A percentile compares a stretch with the other conserved stretches of the same genome.
Evolutionary conservation across 2,797 vertebrate species (phyloP).

Genomic region (Clarias platycephalus): DNA sequence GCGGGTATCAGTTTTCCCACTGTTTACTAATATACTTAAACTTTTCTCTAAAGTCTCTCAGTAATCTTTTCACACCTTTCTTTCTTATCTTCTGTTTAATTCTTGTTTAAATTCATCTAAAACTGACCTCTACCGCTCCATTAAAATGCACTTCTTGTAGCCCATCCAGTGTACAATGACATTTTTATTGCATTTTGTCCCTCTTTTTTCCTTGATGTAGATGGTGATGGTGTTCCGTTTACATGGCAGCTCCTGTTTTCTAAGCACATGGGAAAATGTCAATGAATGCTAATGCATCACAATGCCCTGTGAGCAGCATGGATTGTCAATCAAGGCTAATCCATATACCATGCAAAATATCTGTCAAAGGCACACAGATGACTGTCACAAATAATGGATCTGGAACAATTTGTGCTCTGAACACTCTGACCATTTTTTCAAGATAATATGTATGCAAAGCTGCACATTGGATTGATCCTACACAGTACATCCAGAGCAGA

Average conservation of each 20-base stretch:
- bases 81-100: conserved; percentile 41
- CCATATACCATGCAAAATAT: conserved; percentile 55
- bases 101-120: conserved; percentile 62
- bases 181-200: conserved; percentile 67
- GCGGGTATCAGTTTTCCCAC: background rate
- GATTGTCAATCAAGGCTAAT: conserved; percentile 67
- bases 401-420: conserved; percentile 24
- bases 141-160: conserved; percentile 71
- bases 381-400: conserved; percentile 36
- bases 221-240: conserved; percentile 65
- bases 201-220: conserved; percentile 64
- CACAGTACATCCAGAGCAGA: background rate
- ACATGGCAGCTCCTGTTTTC: conserved; percentile 64
- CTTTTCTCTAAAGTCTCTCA: conserved; percentile 68
- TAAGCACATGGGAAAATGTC: conserved; percentile 72
- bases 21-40: conserved; percentile 18
- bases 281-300: conserved; percentile 73
- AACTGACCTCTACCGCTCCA: conserved; percentile 63
- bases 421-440: conserved; percentile 22
- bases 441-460: conserved; percentile 26
- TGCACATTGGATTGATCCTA: conserved; percentile 18
- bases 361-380: conserved; percentile 60
- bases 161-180: conserved; percentile 63
- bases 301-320: conserved; percentile 61
- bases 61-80: conserved; percentile 57